These are phyloP conservation scores for Nanorana parkeri DNA, from an alignment of 2,113 vertebrate species.

Conservation along the genomic window DNA sequence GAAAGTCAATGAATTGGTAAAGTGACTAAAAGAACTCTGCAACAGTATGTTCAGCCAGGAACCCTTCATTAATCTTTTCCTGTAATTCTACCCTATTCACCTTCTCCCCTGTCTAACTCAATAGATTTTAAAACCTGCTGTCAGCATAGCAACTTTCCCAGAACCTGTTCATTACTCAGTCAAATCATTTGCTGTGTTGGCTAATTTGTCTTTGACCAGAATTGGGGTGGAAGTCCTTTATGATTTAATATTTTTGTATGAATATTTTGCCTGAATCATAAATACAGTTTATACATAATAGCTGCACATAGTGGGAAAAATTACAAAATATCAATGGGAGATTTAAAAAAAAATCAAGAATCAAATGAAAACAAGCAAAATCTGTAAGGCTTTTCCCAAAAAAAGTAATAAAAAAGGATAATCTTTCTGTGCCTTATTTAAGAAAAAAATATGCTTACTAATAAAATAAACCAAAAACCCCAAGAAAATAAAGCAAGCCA, in stretches of 20 bases:
- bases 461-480: too few species aligned
- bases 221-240: conserved; percentile 69
- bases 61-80: conserved; percentile 79
- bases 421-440: too few species aligned
- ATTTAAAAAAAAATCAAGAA: too few species aligned
- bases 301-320: conserved; percentile 26
- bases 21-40: conserved; percentile 72
- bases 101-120: conserved; percentile 71
- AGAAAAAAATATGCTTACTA: too few species aligned
- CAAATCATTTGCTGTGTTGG: conserved; percentile 73
- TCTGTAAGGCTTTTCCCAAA: too few species aligned
- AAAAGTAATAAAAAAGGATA: too few species aligned
- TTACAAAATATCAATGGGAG: too few species aligned
- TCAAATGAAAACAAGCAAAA: too few species aligned
- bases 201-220: conserved; percentile 71
- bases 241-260: conserved; percentile 58
- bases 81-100: conserved; percentile 76
- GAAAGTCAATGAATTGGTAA: conserved; percentile 69
- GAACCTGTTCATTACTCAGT: conserved; percentile 76
- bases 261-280: conserved; percentile 21
- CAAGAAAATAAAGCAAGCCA: too few species aligned
- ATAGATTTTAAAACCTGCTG: conserved; percentile 79
- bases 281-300: conserved; percentile 48
- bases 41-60: conserved; percentile 72
- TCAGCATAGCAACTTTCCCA: conserved; percentile 73